Evolutionary conservation across 2,888 invertebrate genomes (phyloP).

Genomic region (Drosophila vallismaia): DNA sequence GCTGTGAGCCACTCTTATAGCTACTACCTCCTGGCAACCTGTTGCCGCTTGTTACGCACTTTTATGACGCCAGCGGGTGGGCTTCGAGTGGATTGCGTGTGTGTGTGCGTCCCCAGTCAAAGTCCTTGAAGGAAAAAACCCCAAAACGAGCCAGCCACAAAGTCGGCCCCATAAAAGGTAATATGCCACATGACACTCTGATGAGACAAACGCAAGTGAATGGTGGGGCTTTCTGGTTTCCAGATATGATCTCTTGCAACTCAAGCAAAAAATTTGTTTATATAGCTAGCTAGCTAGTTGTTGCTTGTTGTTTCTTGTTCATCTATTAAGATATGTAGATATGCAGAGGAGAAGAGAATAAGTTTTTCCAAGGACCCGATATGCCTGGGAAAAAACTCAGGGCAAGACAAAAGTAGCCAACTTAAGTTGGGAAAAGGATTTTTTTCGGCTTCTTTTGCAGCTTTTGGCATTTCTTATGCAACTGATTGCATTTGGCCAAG

Average conservation of each 20-base stretch:
- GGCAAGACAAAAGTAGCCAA: constrained; percentile 46
- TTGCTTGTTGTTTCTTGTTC: background rate
- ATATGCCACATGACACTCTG: constrained; percentile 53
- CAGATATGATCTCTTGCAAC: constrained; percentile 34
- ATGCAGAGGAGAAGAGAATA: constrained; percentile 24
- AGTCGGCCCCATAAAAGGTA: constrained; percentile 62
- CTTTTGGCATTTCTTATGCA: constrained; percentile 34
- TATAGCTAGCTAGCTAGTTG: background rate
- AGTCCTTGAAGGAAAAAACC: background rate
- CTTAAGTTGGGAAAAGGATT: constrained; percentile 48
- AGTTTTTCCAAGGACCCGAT: constrained; percentile 30
- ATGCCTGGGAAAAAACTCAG: constrained; percentile 36
- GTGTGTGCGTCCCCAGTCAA: constrained; percentile 13
- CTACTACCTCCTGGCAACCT: constrained; percentile 48
- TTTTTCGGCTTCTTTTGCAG: constrained; percentile 36
- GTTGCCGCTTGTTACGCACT: constrained; percentile 59
- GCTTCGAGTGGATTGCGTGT: constrained; percentile 39
- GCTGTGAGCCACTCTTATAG: constrained; percentile 23
- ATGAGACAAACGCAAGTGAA: constrained; percentile 31
- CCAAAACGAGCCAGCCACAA: constrained; percentile 15
- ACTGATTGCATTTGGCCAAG: constrained; percentile 60
- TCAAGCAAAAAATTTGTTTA: constrained; percentile 45
- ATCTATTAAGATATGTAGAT: constrained; percentile 36
- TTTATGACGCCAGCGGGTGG: constrained; percentile 42
- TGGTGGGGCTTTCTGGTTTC: background rate